Evolutionary conservation across 2,888 invertebrate genomes (phyloP).

Genomic region (Hypena proboscidalis): DNA sequence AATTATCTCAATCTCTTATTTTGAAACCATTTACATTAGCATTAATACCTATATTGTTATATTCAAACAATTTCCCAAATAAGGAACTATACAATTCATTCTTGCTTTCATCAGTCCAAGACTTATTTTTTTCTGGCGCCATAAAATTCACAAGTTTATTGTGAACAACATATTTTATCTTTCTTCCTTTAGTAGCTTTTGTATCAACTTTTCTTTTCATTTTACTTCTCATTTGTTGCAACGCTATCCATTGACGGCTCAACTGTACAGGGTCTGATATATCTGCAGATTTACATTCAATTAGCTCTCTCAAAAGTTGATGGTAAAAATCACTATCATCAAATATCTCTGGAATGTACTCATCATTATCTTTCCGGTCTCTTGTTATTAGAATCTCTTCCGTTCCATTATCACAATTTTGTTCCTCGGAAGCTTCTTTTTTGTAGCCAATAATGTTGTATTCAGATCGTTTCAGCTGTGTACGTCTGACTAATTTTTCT

Average conservation of each 20-base stretch:
- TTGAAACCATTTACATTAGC: slow-evolving; percentile 66
- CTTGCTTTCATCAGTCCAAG: slow-evolving; percentile 92
- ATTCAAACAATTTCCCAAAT: slow-evolving; percentile 88
- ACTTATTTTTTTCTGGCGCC: slow-evolving; percentile 89
- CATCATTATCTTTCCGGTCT: slow-evolving; percentile 78
- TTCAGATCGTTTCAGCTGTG: slow-evolving; percentile 91
- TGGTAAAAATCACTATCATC: slow-evolving; percentile 99
- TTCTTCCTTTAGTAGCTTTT: slow-evolving; percentile 96
- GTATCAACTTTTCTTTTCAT: slow-evolving; percentile 97
- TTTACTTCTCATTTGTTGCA: slow-evolving; percentile 96
- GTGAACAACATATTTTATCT: slow-evolving; percentile 94
- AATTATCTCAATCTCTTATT: slow-evolving; percentile 47
- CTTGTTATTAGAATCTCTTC: slow-evolving; percentile 51
- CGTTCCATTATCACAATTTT: slow-evolving; percentile 41
- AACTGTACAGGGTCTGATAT: slow-evolving; percentile 94
- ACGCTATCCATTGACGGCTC: slow-evolving; percentile 95
- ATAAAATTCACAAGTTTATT: slow-evolving; percentile 95
- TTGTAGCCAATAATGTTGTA: slow-evolving; percentile 88
- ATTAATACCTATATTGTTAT: slow-evolving; percentile 71
- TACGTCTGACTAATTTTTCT: slow-evolving; percentile 90
- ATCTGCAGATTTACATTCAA: slow-evolving; percentile 95
- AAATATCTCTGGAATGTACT: slow-evolving; percentile 93
- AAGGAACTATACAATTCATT: slow-evolving; percentile 93
- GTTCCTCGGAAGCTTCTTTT: slow-evolving; percentile 44
- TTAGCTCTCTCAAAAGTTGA: slow-evolving; percentile 95